Evolutionary conservation across 2,113 vertebrate species (phyloP).

Genomic region (Speoplatyrhinus poulsoni): DNA sequence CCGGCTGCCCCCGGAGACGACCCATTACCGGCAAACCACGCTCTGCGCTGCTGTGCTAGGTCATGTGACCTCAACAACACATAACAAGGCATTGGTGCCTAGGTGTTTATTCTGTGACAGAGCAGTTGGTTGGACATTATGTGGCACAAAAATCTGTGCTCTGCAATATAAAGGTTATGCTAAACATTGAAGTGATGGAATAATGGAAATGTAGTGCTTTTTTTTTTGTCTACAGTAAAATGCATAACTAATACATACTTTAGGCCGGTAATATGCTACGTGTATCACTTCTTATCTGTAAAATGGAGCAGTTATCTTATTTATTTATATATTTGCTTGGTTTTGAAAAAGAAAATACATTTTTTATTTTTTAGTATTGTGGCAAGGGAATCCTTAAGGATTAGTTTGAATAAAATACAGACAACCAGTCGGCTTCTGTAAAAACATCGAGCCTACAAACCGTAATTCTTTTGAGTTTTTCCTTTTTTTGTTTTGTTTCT

Average conservation of each 20-base stretch:
- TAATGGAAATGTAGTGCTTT: not conserved
- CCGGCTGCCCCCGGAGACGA: constrained; percentile 48
- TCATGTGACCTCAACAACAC: constrained; percentile 39
- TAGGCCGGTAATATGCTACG: no score
- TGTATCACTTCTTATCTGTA: no score
- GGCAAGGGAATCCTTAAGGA: no score
- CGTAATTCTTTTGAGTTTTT: not conserved
- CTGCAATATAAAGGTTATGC: no score
- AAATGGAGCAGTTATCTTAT: no score
- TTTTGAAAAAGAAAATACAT: not conserved
- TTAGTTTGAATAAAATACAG: no score
- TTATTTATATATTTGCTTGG: not conserved
- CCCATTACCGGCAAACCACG: constrained; percentile 55
- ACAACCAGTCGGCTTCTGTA: not conserved
- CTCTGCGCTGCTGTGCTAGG: constrained; percentile 34
- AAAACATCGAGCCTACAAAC: not conserved
- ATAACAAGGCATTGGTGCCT: constrained; percentile 41
- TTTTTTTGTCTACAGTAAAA: no score
- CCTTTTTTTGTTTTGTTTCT: not conserved
- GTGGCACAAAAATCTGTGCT: no score
- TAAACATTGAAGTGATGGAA: no score
- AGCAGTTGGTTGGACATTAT: no score
- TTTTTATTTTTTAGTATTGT: no score
- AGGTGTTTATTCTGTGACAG: constrained; percentile 12
- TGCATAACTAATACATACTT: no score